Evolutionary conservation across 2,888 invertebrate genomes (phyloP).

Genomic region (Papilio protenor): DNA sequence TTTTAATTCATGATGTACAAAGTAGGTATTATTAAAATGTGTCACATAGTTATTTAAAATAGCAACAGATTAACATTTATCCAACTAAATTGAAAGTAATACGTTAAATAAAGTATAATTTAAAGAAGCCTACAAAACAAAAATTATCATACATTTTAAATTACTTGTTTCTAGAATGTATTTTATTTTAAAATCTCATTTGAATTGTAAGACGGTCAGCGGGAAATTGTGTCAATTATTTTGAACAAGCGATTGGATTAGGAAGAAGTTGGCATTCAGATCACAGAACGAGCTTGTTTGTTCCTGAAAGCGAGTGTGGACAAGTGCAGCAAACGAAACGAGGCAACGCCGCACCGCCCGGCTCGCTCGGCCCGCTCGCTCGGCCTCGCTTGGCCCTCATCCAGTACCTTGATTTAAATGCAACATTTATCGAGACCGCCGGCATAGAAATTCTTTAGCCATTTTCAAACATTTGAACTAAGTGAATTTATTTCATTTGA

Average conservation of each 20-base stretch:
- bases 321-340: slow-evolving; percentile 73
- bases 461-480: slow-evolving; percentile 45
- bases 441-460: slow-evolving; percentile 49
- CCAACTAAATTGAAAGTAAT: not conserved
- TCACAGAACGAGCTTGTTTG: slow-evolving; percentile 74
- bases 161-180: not conserved
- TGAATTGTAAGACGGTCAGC: slow-evolving; percentile 5
- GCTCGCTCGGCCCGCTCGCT: slow-evolving; percentile 44
- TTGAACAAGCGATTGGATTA: slow-evolving; percentile 47
- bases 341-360: slow-evolving; percentile 54
- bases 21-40: not conserved
- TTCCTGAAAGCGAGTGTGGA: slow-evolving; percentile 75
- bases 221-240: slow-evolving; percentile 42
- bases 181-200: slow-evolving; percentile 1
- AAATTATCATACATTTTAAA: not conserved
- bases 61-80: not conserved
- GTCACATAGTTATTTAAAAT: not conserved
- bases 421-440: slow-evolving; percentile 64
- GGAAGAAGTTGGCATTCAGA: slow-evolving; percentile 67
- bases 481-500: slow-evolving; percentile 42
- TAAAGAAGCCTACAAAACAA: not conserved
- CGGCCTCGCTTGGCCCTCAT: slow-evolving; percentile 65
- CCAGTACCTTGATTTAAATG: slow-evolving; percentile 77
- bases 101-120: not conserved
- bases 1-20: not conserved